These are phyloP conservation scores for Alligator mississippiensis DNA, from an alignment of 2,113 vertebrate species.

Conservation along the genomic window DNA sequence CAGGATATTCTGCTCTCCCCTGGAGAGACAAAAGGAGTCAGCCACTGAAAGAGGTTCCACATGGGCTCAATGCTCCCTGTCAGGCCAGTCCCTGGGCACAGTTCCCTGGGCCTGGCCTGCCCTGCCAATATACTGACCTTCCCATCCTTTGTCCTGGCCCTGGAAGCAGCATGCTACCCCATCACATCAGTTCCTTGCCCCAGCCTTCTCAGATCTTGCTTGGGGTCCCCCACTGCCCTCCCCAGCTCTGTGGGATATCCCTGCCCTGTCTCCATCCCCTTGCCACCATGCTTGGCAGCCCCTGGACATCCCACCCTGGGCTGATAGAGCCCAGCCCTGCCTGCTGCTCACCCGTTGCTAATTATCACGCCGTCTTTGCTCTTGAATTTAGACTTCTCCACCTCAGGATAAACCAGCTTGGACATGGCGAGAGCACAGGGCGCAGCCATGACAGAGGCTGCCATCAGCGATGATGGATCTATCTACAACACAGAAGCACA, in stretches of 20 bases:
- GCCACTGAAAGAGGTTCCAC: background rate
- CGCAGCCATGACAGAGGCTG: constrained; percentile 96
- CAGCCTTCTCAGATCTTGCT: too few species aligned
- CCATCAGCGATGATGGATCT: constrained; percentile 87
- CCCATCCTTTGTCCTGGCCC: background rate
- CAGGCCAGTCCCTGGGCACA: fast-evolving
- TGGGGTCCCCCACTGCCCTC: background rate
- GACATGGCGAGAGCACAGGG: constrained; percentile 93
- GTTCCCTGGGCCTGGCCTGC: background rate
- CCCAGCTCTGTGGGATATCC: fast-evolving
- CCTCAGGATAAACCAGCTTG: constrained; percentile 93
- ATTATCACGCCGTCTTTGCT: constrained; percentile 75
- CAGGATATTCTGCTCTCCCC: constrained; percentile 89
- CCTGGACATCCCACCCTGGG: too few species aligned
- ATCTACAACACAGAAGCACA: constrained; percentile 79
- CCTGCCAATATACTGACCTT: background rate
- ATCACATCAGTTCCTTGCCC: too few species aligned
- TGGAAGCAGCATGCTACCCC: fast-evolving
- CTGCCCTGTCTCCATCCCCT: background rate
- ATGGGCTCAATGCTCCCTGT: background rate
- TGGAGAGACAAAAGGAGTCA: constrained; percentile 48
- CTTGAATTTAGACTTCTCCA: constrained; percentile 86
- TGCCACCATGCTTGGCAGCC: background rate
- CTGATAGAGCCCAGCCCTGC: too few species aligned
- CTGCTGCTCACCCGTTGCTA: constrained; percentile 59